Conservation (phyloP, 2,113 vertebrate species). For the Aegotheles bennettii region DNA sequence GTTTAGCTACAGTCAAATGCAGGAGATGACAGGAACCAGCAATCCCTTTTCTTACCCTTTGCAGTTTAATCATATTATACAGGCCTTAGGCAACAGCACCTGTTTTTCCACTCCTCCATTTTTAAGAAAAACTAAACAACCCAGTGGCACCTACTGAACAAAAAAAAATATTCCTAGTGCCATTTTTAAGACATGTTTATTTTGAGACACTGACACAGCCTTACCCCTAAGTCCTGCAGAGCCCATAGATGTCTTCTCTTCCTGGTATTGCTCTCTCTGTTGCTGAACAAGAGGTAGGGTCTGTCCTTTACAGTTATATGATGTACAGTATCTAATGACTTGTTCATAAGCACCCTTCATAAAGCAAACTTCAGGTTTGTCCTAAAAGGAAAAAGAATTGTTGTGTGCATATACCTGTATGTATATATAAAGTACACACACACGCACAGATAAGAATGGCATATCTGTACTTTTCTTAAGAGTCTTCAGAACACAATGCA, state of each 20-base stretch:
- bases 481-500: background rate
- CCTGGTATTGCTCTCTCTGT: conserved; percentile 90
- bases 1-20: background rate
- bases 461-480: background rate
- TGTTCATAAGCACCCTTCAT: conserved; percentile 97
- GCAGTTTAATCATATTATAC: background rate
- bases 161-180: background rate
- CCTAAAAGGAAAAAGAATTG: conserved; percentile 67
- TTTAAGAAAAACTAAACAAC: background rate
- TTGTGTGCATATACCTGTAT: background rate
- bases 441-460: background rate
- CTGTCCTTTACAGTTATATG: conserved; percentile 83
- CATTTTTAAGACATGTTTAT: background rate
- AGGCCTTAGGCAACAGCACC: background rate
- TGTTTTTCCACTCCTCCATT: background rate
- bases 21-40: background rate
- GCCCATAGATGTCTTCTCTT: conserved; percentile 93
- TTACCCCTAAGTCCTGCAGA: conserved; percentile 90
- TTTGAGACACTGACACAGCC: background rate
- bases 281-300: conserved; percentile 80
- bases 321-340: conserved; percentile 88
- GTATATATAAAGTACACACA: background rate
- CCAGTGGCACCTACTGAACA: background rate
- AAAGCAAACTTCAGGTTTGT: conserved; percentile 85
- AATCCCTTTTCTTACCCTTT: background rate